Base-by-base conservation (phyloP, 1,140 invertebrate genomes). In the Saccostrea glomerata region DNA sequence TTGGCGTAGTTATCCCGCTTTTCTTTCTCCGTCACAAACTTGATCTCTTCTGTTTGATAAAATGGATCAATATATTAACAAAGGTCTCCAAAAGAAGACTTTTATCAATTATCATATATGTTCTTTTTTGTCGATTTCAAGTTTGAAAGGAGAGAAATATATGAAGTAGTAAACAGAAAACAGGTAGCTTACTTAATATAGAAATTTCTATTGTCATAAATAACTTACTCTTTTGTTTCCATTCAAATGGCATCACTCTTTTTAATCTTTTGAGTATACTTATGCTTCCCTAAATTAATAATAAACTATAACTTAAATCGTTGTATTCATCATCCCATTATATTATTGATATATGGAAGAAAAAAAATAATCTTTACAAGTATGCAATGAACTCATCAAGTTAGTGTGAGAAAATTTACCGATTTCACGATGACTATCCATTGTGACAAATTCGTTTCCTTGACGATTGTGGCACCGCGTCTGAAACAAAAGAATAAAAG, bases 371-470 rank as follows among this genome's bases (percentile, higher is more conserved):
- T 47, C 47, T 47, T 47, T 47, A 47, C 5, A 47, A 7, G 47
- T 47, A 47, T 47, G 2, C 47, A 47, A 47, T 9, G 9, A 47
- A 47, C 47, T 0, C 47, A 6, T 47, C 47, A 47, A 9, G 47
- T 47, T 3, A 47, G 5, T 7, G 47, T 58, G 15, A 13, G 0
- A 13, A 58, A 7, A 91, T 92, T 90, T 87, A 92, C 92, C 54
- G 92, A 93, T 87, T 93, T 93, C n/a, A 93, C 90, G 25, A 93
- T 90, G 25, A 92, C 91, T 4, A 93, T 84, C 91, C 91, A 93
- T 55, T 91, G 91, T 17, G 88, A 91, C 20, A 89, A 87, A 13
- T 89, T 85, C 23, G 92, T 92, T 86, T 93, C 92, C 63, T 89
- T 88, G 6, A 92, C 92, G 2, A 93, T 70, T 5, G 92, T 89